Percentiles rank a stretch among this genome's conserved stretches.
These are phyloP conservation scores for Chrysocyon brachyurus DNA, from an alignment of 2,797 vertebrate genomes.

Conservation along the genomic window DNA sequence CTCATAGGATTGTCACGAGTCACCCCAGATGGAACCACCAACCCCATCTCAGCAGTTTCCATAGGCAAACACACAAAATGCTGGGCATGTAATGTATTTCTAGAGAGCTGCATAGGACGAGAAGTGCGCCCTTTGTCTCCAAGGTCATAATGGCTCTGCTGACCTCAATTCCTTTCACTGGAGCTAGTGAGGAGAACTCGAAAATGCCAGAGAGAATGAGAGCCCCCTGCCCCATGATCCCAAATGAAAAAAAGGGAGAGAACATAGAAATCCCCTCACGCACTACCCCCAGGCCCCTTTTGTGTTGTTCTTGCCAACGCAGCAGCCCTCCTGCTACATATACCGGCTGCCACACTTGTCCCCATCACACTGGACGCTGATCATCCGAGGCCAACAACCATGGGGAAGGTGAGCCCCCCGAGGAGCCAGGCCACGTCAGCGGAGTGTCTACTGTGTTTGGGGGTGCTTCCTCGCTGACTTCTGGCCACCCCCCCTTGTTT, in stretches of 20 bases:
- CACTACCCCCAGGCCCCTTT: slow-evolving; percentile 54
- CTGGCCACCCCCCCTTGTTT: neutral
- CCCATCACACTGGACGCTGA: slow-evolving; percentile 5
- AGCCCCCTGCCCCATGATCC: slow-evolving; percentile 61
- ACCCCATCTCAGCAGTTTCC: slow-evolving; percentile 77
- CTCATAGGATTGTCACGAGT: neutral
- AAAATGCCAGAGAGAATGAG: slow-evolving; percentile 73
- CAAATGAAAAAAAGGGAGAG: slow-evolving; percentile 51
- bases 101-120: slow-evolving; percentile 63
- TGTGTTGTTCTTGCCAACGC: slow-evolving; percentile 77
- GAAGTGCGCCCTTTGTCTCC: slow-evolving; percentile 73
- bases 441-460: too few relatives aligned
- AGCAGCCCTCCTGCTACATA: slow-evolving; percentile 74
- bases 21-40: neutral
- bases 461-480: neutral
- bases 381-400: neutral
- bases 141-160: slow-evolving; percentile 79
- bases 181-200: slow-evolving; percentile 60
- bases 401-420: slow-evolving; percentile 79
- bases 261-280: slow-evolving; percentile 49
- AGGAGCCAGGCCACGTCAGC: neutral
- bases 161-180: slow-evolving; percentile 74
- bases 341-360: slow-evolving; percentile 30
- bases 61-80: slow-evolving; percentile 62
- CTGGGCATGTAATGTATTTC: slow-evolving; percentile 52